Percentiles rank a stretch among this genome's conserved stretches.
These are phyloP conservation scores for Chinchilla lanigera DNA, from an alignment of 2,113 vertebrate species.

Conservation along the genomic window DNA sequence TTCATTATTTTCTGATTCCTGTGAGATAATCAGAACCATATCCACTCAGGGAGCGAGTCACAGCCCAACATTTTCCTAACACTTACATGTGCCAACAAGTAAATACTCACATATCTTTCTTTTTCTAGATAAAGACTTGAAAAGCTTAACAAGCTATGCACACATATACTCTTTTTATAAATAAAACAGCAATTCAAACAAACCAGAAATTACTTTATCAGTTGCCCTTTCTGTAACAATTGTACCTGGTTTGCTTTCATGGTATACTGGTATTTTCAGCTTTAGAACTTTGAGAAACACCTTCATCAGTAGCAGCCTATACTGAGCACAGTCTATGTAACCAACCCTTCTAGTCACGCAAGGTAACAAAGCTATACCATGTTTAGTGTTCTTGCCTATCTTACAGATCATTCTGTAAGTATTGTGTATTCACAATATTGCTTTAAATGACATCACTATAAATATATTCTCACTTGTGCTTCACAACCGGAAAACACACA, in stretches of 20 bases:
- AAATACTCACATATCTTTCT: neutral
- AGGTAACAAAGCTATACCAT: neutral
- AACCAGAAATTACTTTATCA: neutral
- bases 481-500: neutral
- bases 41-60: constrained; percentile 21
- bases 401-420: neutral
- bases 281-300: neutral
- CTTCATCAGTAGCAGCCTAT: neutral
- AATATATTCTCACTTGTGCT: neutral
- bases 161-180: constrained; percentile 7
- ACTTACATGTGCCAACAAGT: constrained; percentile 49
- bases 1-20: constrained; percentile 74
- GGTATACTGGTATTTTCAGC: neutral
- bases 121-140: constrained; percentile 11
- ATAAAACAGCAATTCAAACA: neutral
- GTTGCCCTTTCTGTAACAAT: neutral
- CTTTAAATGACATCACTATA: neutral
- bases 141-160: constrained; percentile 30
- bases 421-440: neutral
- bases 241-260: neutral
- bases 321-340: neutral
- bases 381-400: neutral
- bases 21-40: constrained; percentile 78
- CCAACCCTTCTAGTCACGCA: neutral
- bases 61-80: constrained; percentile 57